Conservation (phyloP, 1,140 invertebrate species). For the Drosophila ananassae region DNA sequence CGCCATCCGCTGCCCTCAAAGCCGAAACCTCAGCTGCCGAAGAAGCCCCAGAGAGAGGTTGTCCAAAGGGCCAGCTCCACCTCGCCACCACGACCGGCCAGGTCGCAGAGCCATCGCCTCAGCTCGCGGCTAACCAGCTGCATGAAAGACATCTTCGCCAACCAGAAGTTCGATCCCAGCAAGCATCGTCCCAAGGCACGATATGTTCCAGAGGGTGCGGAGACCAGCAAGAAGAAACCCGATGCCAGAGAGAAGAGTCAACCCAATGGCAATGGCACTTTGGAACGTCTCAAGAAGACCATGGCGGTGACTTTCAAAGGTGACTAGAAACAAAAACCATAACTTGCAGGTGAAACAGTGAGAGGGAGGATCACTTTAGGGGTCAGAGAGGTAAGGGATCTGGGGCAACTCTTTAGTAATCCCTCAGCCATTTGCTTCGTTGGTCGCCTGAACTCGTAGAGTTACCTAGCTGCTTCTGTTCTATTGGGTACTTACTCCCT, state of each 20-base stretch:
- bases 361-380: neutral
- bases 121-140: constrained; percentile 42
- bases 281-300: constrained; percentile 59
- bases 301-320: constrained; percentile 81
- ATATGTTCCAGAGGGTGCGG: constrained; percentile 87
- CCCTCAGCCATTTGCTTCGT: constrained; percentile 25
- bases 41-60: constrained; percentile 36
- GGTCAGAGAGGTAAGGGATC: constrained; percentile 1
- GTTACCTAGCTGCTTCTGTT: constrained; percentile 40
- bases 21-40: constrained; percentile 50
- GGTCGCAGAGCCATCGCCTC: constrained; percentile 64
- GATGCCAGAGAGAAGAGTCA: constrained; percentile 3
- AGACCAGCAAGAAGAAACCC: constrained; percentile 14
- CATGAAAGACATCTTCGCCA: constrained; percentile 86
- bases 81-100: constrained; percentile 58
- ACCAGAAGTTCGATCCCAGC: constrained; percentile 89
- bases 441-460: constrained; percentile 54
- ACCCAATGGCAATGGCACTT: constrained; percentile 20
- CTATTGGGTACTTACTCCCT: constrained; percentile 47
- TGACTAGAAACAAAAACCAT: constrained; percentile 37
- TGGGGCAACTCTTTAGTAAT: constrained; percentile 3
- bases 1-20: constrained; percentile 86
- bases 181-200: constrained; percentile 90
- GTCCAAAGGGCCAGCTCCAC: constrained; percentile 59
- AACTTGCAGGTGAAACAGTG: constrained; percentile 34